phyloP scores from a whole-genome alignment of 2,797 vertebrate species.

The Siniperca obscura region DNA sequence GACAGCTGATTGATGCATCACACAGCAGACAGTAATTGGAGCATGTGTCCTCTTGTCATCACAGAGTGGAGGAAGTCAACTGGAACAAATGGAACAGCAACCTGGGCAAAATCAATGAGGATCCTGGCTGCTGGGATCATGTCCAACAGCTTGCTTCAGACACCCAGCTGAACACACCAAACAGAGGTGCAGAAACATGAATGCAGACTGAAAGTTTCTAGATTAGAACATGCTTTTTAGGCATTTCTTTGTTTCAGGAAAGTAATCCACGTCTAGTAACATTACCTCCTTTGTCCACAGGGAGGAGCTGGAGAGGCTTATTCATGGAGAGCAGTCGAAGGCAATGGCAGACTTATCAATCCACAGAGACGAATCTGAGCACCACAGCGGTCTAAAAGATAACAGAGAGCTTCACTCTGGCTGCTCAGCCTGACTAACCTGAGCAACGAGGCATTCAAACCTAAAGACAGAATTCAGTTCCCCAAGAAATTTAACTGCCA shows the following conservation, averaged over 20 bases:
- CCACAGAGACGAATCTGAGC: slow-evolving; percentile 74
- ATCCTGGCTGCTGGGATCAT: slow-evolving; percentile 84
- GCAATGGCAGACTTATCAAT: slow-evolving; percentile 3
- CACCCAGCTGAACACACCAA: accelerated
- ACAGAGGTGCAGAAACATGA: slow-evolving; percentile 48
- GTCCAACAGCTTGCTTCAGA: background rate
- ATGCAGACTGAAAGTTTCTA: background rate
- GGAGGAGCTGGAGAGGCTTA: slow-evolving; percentile 72
- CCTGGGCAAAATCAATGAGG: slow-evolving; percentile 93
- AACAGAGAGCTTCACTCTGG: slow-evolving; percentile 20
- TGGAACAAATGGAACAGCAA: slow-evolving; percentile 98
- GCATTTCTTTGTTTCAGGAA: background rate
- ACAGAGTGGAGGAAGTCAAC: slow-evolving; percentile 96
- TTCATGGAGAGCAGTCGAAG: slow-evolving; percentile 51
- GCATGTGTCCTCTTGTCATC: slow-evolving; percentile 72
- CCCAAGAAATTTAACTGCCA: slow-evolving; percentile 16
- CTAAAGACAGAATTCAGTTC: slow-evolving; percentile 28
- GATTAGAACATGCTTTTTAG: background rate
- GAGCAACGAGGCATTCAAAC: slow-evolving; percentile 31
- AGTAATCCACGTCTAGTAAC: background rate
- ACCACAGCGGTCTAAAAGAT: slow-evolving; percentile 43
- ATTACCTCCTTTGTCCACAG: slow-evolving; percentile 74
- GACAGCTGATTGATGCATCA: slow-evolving; percentile 70
- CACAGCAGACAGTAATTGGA: slow-evolving; percentile 69
- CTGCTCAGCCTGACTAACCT: slow-evolving; percentile 33